phyloP scores from a whole-genome alignment of 2,113 vertebrate genomes.

The Oceanodroma tethys region DNA sequence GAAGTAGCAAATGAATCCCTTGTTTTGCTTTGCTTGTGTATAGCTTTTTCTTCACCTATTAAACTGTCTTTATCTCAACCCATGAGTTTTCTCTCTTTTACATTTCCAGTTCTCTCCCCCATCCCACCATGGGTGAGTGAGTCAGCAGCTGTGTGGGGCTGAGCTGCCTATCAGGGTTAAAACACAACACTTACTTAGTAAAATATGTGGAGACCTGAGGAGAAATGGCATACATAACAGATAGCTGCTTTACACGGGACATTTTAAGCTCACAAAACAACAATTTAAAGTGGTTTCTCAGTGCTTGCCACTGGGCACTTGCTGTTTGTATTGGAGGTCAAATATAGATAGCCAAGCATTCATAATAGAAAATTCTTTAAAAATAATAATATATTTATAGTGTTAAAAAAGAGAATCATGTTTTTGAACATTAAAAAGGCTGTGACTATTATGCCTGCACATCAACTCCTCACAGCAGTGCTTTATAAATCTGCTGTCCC shows the following conservation, averaged over 20 bases:
- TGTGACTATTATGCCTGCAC: neutral
- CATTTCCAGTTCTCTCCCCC: neutral
- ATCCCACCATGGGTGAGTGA: neutral
- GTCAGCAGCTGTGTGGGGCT: accelerated
- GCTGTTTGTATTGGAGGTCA: neutral
- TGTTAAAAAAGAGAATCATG: neutral
- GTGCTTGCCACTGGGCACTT: neutral
- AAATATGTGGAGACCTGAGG: neutral
- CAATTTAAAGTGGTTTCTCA: neutral
- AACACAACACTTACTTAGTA: neutral
- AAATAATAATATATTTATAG: neutral
- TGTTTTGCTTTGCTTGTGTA: neutral
- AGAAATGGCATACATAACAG: neutral
- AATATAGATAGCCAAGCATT: neutral
- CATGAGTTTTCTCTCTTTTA: neutral
- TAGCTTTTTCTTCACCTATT: neutral
- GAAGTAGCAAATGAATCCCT: neutral
- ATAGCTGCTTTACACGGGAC: neutral
- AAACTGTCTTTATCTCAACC: neutral
- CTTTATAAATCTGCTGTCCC: neutral
- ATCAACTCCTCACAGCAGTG: neutral
- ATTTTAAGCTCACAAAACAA: neutral
- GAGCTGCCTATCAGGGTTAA: neutral
- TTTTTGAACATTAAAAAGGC: neutral
- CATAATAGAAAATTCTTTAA: neutral